A percentile compares a stretch with the other conserved stretches of the same genome.
Conservation (phyloP, 2,888 invertebrate genomes). For the Diabrotica balteata region DNA sequence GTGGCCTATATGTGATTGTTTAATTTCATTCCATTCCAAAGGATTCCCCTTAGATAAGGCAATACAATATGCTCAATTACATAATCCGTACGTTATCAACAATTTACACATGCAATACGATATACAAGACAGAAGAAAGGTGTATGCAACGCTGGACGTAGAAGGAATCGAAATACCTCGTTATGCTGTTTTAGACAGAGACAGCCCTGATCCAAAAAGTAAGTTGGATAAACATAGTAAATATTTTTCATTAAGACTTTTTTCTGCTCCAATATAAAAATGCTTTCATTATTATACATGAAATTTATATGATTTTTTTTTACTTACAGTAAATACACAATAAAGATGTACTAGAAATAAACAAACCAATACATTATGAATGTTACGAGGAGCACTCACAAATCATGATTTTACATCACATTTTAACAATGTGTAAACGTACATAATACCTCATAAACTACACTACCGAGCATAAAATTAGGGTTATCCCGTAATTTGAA, state of each 20-base stretch:
- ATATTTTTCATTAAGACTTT: neutral
- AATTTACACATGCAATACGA: conserved; percentile 99
- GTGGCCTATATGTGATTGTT: conserved; percentile 97
- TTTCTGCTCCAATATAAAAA: too few species aligned
- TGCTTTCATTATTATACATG: too few species aligned
- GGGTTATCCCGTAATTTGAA: too few species aligned
- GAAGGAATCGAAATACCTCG: conserved; percentile 98
- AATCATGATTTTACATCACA: too few species aligned
- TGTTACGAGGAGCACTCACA: too few species aligned
- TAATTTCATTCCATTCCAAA: conserved; percentile 98
- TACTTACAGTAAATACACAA: too few species aligned
- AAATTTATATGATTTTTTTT: too few species aligned
- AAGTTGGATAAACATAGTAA: conserved; percentile 54
- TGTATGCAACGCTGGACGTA: conserved; percentile 90
- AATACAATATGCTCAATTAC: conserved; percentile 90
- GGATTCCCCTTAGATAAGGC: conserved; percentile 99
- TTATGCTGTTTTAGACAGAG: conserved; percentile 95
- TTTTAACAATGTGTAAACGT: too few species aligned
- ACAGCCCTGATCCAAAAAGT: conserved; percentile 91
- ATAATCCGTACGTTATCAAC: conserved; percentile 97
- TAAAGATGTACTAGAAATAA: too few species aligned
- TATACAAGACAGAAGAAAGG: conserved; percentile 93
- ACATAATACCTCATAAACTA: too few species aligned
- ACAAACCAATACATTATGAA: too few species aligned
- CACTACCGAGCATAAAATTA: too few species aligned